phyloP scores from a whole-genome alignment of 2,888 invertebrate species.

The Augiades crinisus region DNA sequence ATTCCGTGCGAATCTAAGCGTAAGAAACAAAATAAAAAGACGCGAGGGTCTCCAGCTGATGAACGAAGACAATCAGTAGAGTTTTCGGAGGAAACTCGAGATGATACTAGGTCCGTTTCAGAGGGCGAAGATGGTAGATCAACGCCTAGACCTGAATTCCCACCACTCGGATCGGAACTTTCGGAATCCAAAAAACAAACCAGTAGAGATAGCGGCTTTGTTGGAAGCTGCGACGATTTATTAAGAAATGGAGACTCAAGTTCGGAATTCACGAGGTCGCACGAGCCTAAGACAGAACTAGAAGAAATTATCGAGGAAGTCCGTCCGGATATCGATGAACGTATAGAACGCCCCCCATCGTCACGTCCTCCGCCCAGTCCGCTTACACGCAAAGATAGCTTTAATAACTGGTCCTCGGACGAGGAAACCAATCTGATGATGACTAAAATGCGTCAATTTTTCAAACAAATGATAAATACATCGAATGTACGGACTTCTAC shows the following conservation, averaged over 20 bases:
- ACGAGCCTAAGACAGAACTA: slow-evolving; percentile 78
- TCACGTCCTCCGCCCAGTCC: slow-evolving; percentile 79
- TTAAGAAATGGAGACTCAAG: slow-evolving; percentile 83
- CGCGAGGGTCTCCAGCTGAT: slow-evolving; percentile 80
- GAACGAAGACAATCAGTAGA: slow-evolving; percentile 84
- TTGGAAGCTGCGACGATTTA: slow-evolving; percentile 93
- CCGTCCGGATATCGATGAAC: slow-evolving; percentile 76
- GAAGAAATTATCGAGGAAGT: slow-evolving; percentile 83
- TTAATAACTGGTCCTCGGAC: slow-evolving; percentile 96
- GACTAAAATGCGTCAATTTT: slow-evolving; percentile 96
- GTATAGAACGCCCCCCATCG: slow-evolving; percentile 72
- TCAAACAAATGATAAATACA: slow-evolving; percentile 93
- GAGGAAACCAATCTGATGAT: slow-evolving; percentile 97
- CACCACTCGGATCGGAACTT: slow-evolving; percentile 78
- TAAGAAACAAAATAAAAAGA: slow-evolving; percentile 90
- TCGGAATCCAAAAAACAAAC: slow-evolving; percentile 88
- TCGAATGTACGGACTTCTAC: slow-evolving; percentile 78
- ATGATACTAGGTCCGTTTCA: slow-evolving; percentile 81
- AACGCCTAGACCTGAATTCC: slow-evolving; percentile 86
- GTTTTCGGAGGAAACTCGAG: slow-evolving; percentile 81
- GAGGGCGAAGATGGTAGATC: slow-evolving; percentile 85
- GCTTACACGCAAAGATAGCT: slow-evolving; percentile 92
- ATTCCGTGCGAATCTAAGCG: slow-evolving; percentile 91
- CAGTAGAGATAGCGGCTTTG: slow-evolving; percentile 93
- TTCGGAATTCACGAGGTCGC: slow-evolving; percentile 75